Conservation (phyloP, 2,888 invertebrate genomes). For the Lasius platythorax region DNA sequence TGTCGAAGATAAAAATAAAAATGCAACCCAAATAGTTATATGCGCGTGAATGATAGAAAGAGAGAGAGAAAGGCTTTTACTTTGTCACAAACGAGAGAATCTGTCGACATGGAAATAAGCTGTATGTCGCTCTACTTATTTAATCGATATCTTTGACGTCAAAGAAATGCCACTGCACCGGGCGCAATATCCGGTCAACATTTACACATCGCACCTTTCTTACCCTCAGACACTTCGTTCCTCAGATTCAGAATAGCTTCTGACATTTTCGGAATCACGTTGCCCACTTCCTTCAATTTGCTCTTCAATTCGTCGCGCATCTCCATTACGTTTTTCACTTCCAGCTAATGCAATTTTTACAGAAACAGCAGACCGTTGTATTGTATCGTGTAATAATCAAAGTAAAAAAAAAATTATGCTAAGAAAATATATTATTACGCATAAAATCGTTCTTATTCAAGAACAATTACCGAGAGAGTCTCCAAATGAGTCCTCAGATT, state of each 20-base stretch:
- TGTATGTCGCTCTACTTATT: slow-evolving; percentile 28
- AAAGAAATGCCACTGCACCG: slow-evolving; percentile 39
- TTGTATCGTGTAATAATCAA: background rate
- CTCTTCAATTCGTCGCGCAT: slow-evolving; percentile 77
- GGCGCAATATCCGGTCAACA: slow-evolving; percentile 26
- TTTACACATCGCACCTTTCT: slow-evolving; percentile 55
- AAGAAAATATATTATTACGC: background rate
- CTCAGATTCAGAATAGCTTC: slow-evolving; percentile 80
- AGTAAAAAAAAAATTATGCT: background rate
- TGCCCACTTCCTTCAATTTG: slow-evolving; percentile 79
- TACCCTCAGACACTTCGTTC: slow-evolving; percentile 82
- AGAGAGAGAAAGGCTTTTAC: slow-evolving; percentile 33
- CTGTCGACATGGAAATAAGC: background rate
- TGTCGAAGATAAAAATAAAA: slow-evolving; percentile 25
- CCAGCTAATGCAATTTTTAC: slow-evolving; percentile 73
- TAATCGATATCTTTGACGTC: slow-evolving; percentile 38
- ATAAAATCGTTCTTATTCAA: background rate
- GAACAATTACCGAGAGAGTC: slow-evolving; percentile 80
- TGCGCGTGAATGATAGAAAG: slow-evolving; percentile 23
- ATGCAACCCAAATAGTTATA: slow-evolving; percentile 4
- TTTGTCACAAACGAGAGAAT: background rate
- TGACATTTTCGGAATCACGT: slow-evolving; percentile 81
- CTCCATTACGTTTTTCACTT: slow-evolving; percentile 79
- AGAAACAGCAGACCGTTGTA: background rate
- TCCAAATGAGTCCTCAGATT: slow-evolving; percentile 77